A percentile compares a stretch with the other conserved stretches of the same genome.
phyloP scores from a whole-genome alignment of 2,888 invertebrate genomes.

The Apeira syringaria region DNA sequence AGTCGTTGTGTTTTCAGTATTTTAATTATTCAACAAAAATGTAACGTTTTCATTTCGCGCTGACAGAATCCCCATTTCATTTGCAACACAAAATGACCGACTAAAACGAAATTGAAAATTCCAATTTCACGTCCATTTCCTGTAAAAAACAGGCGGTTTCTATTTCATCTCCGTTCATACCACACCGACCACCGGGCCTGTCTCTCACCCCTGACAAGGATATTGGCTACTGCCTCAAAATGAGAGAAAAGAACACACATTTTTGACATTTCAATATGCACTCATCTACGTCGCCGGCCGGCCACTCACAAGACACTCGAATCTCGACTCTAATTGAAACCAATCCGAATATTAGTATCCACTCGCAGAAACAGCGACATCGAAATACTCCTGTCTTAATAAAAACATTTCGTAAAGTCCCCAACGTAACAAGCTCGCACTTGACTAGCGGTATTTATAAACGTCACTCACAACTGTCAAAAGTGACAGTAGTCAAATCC shows the following conservation, averaged over 20 bases:
- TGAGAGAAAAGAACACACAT: constrained; percentile 78
- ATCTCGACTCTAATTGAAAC: constrained; percentile 24
- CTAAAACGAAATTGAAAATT: constrained; percentile 71
- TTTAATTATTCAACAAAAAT: not conserved
- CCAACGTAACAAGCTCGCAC: constrained; percentile 69
- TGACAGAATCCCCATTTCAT: constrained; percentile 40
- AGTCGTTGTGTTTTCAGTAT: no score
- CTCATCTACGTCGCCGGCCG: constrained; percentile 57
- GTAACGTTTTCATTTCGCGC: constrained; percentile 12
- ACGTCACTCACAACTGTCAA: constrained; percentile 80
- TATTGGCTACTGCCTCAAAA: constrained; percentile 75
- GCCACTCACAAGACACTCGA: constrained; percentile 27
- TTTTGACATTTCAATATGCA: constrained; percentile 81
- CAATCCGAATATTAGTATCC: constrained; percentile 41
- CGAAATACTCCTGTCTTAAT: constrained; percentile 59
- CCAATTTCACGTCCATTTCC: constrained; percentile 74
- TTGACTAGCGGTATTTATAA: constrained; percentile 75
- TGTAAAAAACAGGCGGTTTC: constrained; percentile 71
- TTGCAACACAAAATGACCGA: constrained; percentile 57
- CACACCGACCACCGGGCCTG: constrained; percentile 33
- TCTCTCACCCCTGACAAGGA: constrained; percentile 72
- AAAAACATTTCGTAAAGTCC: constrained; percentile 61
- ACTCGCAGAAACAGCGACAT: constrained; percentile 25
- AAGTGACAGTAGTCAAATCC: constrained; percentile 80
- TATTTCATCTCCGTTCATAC: constrained; percentile 61